Conservation (phyloP, 1,140 invertebrate genomes). For the Panonychus citri region DNA sequence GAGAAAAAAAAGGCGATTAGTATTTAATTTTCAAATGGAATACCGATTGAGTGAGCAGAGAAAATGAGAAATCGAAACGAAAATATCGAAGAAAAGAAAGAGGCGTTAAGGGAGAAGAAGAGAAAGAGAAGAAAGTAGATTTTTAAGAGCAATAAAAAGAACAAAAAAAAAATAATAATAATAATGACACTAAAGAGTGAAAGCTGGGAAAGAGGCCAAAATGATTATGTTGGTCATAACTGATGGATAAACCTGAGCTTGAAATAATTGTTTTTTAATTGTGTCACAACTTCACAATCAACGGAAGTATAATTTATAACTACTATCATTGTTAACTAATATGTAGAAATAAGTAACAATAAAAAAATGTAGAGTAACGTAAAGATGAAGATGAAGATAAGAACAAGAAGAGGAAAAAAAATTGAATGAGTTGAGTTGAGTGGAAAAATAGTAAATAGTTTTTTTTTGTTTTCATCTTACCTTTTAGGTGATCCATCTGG, state of each 20-base stretch:
- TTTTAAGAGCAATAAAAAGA: too few relatives aligned
- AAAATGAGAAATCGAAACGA: too few relatives aligned
- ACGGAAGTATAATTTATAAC: not conserved
- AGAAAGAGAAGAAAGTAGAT: not conserved
- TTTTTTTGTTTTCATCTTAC: conserved; percentile 20
- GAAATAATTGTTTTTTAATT: not conserved
- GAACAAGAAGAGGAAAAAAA: not conserved
- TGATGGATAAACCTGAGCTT: too few relatives aligned
- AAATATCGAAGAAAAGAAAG: too few relatives aligned
- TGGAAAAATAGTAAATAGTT: not conserved
- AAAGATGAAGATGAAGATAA: not conserved
- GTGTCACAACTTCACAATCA: not conserved
- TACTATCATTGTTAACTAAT: not conserved
- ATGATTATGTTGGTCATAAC: too few relatives aligned
- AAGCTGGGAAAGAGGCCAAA: too few relatives aligned
- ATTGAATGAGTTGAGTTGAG: not conserved
- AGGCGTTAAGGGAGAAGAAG: not conserved
- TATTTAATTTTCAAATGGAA: not conserved
- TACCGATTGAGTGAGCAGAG: too few relatives aligned
- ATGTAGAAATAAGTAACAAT: too few relatives aligned
- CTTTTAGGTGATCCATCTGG: conserved; percentile 39
- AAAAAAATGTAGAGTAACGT: not conserved
- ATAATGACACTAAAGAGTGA: too few relatives aligned
- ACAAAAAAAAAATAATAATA: too few relatives aligned
- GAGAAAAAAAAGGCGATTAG: not conserved